Evolutionary conservation across 2,888 invertebrate genomes (phyloP), one percentile per base, ranked within the genome.

Genomic region (Diarsia mendica): DNA sequence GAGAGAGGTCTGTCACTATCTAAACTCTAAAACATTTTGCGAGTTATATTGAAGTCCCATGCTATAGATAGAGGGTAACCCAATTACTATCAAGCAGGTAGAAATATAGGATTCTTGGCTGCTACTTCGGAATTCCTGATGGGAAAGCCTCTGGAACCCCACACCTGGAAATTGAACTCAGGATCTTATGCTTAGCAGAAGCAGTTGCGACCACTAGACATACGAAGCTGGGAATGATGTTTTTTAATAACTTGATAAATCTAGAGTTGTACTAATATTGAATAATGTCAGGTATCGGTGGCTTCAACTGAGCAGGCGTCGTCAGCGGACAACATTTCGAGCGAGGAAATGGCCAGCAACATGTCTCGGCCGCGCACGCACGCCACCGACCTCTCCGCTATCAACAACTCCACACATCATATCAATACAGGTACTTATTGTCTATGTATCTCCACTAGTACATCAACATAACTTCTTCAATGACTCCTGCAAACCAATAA

Each of bases 281-380:
- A 69, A 58, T 69, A 28, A 51, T 53, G 39, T 5, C 67, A 96
- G 96, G 93, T 96, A 58, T 98, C 99, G 0, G 99, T 99, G 28
- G 99, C 99, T n/a, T 98, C 98, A 20, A 99, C 99, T 1, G 99
- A 99, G 91, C 99, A 99, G 95, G 99, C 99, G 15, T 98, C 99
- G 0, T 99, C 99, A 1, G 99, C 99, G 0, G 99, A 99, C 93
- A 99, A 99, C 95, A 97, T 99, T 78, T 98, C 99, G 4, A 98
- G 98, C 18, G 99, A 99, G 93, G 98, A 98, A 71, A 98, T 99
- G 89, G 98, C 99, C 5, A 99, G 99, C 94, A 95, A 96, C 86
- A 95, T 96, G 95, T 92, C 96, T 15, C 94, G 96, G 3, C 96
- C 96, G 39, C 94, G 96, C 13, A 94, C 94, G 67, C 96, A 96